A percentile compares a stretch with the other conserved stretches of the same genome.
phyloP scores from a whole-genome alignment of 2,797 vertebrate genomes.

The Arrhamphus sclerolepis region DNA sequence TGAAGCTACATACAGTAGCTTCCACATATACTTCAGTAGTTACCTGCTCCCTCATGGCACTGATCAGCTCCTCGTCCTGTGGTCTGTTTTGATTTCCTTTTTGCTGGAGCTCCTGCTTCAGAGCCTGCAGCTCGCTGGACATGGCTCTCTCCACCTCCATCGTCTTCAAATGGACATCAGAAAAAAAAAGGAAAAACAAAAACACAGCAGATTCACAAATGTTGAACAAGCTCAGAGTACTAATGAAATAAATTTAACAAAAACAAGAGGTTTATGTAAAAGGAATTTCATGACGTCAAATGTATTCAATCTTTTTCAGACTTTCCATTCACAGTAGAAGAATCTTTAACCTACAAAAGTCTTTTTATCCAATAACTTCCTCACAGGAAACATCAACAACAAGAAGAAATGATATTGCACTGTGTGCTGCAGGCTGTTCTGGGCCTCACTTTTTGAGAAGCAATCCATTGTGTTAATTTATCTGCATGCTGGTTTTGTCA shows the following conservation, averaged over 20 bases:
- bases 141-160: constrained; percentile 77
- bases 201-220: constrained; percentile 9
- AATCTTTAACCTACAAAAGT: too few species aligned
- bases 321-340: too few species aligned
- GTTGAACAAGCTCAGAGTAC: neutral
- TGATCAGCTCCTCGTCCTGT: constrained; percentile 80
- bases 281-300: too few species aligned
- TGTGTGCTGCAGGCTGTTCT: too few species aligned
- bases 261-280: neutral
- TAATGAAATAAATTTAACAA: neutral
- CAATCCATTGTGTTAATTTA: too few species aligned
- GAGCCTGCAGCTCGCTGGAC: constrained; percentile 74
- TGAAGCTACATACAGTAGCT: neutral
- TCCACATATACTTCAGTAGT: neutral
- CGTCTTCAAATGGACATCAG: constrained; percentile 62
- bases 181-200: constrained; percentile 15
- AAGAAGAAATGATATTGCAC: too few species aligned
- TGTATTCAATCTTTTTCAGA: too few species aligned
- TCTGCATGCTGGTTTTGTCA: too few species aligned
- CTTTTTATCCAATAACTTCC: too few species aligned
- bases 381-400: too few species aligned
- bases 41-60: constrained; percentile 83
- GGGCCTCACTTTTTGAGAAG: too few species aligned
- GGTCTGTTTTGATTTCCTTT: constrained; percentile 58
- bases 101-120: constrained; percentile 76